phyloP scores from a whole-genome alignment of 2,797 vertebrate species.

The Muscicapa comitata region DNA sequence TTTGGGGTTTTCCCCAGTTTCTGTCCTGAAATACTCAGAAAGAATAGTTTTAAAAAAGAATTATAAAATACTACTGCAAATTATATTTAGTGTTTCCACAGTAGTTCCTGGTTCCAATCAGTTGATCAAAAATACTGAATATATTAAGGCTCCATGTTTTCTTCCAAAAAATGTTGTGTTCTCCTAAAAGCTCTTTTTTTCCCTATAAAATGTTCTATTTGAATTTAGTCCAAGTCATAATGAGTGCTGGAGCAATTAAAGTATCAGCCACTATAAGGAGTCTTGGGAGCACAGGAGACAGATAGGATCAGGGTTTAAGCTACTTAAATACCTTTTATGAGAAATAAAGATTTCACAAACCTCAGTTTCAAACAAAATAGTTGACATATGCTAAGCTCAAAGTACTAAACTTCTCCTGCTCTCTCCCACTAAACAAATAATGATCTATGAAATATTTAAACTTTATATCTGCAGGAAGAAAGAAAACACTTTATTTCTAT shows the following conservation, averaged over 20 bases:
- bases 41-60: background rate
- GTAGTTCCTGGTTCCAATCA: background rate
- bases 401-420: background rate
- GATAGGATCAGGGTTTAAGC: constrained; percentile 45
- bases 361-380: constrained; percentile 19
- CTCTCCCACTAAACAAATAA: constrained; percentile 20
- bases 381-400: constrained; percentile 28
- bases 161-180: background rate
- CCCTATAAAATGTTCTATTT: constrained; percentile 9
- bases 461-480: constrained; percentile 8
- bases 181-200: background rate
- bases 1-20: background rate
- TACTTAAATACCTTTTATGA: constrained; percentile 32
- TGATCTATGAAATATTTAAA: constrained; percentile 34
- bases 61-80: background rate
- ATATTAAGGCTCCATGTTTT: background rate
- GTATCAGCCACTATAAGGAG: constrained; percentile 13
- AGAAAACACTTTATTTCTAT: constrained; percentile 2
- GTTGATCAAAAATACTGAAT: background rate
- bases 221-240: constrained; percentile 34
- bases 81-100: background rate
- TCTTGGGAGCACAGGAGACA: constrained; percentile 30
- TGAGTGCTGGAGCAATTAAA: constrained; percentile 44
- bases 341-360: constrained; percentile 34
- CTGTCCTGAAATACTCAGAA: background rate